Conservation (phyloP, 2,113 vertebrate species). For the Callospermophilus lateralis region DNA sequence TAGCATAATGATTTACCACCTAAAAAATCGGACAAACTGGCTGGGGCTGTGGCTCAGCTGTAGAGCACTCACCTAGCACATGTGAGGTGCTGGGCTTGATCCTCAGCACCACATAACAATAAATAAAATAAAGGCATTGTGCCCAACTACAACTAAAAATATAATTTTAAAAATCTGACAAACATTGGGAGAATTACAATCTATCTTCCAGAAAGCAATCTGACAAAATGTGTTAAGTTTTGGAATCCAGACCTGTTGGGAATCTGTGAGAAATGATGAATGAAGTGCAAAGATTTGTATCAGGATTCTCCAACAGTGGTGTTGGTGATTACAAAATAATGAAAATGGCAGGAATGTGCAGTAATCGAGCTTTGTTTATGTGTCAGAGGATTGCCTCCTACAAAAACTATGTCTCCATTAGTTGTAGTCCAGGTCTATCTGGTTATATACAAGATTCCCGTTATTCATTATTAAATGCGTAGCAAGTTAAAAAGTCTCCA, state of each 20-base stretch:
- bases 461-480: background rate
- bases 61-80: too few relatives aligned
- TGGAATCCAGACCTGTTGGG: background rate
- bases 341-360: background rate
- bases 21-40: background rate
- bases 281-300: background rate
- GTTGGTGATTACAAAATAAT: background rate
- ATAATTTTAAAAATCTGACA: background rate
- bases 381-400: background rate
- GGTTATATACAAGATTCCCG: background rate
- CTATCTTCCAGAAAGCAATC: background rate
- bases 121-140: too few relatives aligned
- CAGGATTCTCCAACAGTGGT: background rate
- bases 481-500: background rate
- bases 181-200: background rate
- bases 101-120: too few relatives aligned
- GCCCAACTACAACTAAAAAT: too few relatives aligned
- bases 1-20: background rate
- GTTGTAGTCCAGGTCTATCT: background rate
- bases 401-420: background rate
- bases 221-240: background rate
- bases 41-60: too few relatives aligned
- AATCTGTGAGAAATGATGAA: background rate
- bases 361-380: background rate
- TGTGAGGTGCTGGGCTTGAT: too few relatives aligned